Conservation (phyloP, 2,888 invertebrate genomes). For the Thymelicus sylvestris region DNA sequence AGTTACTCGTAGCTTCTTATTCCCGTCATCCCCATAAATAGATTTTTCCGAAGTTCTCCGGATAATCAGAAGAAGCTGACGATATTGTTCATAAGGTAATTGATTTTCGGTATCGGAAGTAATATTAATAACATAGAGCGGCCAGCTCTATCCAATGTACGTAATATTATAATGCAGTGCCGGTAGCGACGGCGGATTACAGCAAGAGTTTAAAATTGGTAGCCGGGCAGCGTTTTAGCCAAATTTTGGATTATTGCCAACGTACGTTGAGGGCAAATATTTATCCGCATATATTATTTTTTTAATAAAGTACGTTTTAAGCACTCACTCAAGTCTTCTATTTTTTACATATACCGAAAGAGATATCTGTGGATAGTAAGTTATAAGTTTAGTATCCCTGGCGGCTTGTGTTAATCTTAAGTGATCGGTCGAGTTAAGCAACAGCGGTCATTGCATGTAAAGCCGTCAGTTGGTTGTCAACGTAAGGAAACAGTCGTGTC, state of each 20-base stretch:
- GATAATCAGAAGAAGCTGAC: background rate
- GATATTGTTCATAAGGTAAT: background rate
- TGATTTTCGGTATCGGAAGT: conserved; percentile 14
- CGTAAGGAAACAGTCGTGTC: too few relatives aligned
- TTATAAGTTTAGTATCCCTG: background rate
- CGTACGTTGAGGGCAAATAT: conserved; percentile 26
- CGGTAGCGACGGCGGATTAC: conserved; percentile 28
- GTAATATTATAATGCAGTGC: conserved; percentile 25
- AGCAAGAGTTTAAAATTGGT: conserved; percentile 36
- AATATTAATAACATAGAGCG: conserved; percentile 16
- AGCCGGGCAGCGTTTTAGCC: conserved; percentile 33
- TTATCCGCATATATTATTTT: conserved; percentile 29
- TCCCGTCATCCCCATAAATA: background rate
- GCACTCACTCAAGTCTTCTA: background rate
- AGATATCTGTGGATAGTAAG: background rate
- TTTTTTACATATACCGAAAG: background rate
- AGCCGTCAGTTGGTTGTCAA: too few relatives aligned
- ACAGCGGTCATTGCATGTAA: too few relatives aligned
- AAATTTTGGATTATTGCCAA: conserved; percentile 38
- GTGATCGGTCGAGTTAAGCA: too few relatives aligned
- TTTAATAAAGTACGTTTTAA: conserved; percentile 23
- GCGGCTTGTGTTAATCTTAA: too few relatives aligned
- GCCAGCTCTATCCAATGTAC: conserved; percentile 18
- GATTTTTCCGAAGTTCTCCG: background rate
- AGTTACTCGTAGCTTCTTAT: conserved; percentile 6